Evolutionary conservation across 2,888 invertebrate genomes (phyloP).

Genomic region (Prenolepis imparis): DNA sequence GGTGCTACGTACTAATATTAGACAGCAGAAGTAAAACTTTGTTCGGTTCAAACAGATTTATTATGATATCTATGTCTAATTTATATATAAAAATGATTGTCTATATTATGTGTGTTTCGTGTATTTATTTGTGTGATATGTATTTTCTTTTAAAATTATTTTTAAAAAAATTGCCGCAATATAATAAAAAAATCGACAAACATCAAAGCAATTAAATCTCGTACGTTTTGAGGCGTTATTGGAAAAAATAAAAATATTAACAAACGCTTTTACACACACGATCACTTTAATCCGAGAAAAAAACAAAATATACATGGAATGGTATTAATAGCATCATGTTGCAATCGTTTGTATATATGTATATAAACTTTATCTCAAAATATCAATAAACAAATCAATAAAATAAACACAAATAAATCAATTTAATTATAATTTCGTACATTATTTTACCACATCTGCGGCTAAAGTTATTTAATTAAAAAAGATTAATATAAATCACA

Average conservation of each 20-base stretch:
- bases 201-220: not conserved
- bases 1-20: not conserved
- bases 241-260: not conserved
- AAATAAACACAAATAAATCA: not conserved
- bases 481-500: not conserved
- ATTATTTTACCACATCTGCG: not conserved
- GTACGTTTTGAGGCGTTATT: not conserved
- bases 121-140: not conserved
- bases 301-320: not conserved
- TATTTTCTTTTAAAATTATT: not conserved
- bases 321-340: not conserved
- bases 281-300: not conserved
- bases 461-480: not conserved
- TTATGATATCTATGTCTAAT: not conserved
- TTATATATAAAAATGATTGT: not conserved
- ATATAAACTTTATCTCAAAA: not conserved
- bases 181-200: not conserved
- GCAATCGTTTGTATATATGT: not conserved
- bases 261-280: not conserved
- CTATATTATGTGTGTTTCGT: not conserved
- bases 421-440: constrained; percentile 6
- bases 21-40: constrained; percentile 7
- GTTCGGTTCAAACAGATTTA: not conserved
- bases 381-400: not conserved
- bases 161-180: not conserved